Evolutionary conservation across 2,888 invertebrate genomes (phyloP), one percentile per base, ranked within the genome.

Genomic region (Athrips mouffetella): DNA sequence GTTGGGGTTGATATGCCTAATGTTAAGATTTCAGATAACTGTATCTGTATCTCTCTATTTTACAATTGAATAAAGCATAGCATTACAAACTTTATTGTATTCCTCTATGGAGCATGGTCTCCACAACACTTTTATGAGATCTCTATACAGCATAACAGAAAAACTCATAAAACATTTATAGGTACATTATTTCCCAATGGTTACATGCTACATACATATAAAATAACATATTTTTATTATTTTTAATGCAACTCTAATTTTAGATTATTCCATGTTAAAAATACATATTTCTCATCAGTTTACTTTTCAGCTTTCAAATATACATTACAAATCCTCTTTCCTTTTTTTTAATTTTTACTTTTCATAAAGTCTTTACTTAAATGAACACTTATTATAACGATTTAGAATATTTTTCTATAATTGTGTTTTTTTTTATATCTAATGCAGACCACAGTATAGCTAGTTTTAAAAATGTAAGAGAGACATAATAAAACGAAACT

Each of bases 341-440:
- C n/a, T 62, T 62, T 65, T 67, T 68, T 65, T 68, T 66, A 57
- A 49, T 54, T 63, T 71, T 72, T 70, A 54, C 65, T 69, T 75
- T 65, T 75, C 74, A 76, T 83, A 81, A 77, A 82, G 76, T 79
- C 67, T 83, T 77, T 77, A 73, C 69, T 74, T 58, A 69, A 80
- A 80, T 80, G 83, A 87, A 86, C 85, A 86, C 85, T 82, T 85
- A n/a, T n/a, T n/a, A 87, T 57, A 83, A 78, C 80, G 78, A 85
- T 87, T 87, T 87, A 85, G 85, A 86, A 86, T 86, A 84, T 82
- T 57, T 67, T 71, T 70, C 53, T 64, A 62, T 65, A 54, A 51
- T 58, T 55, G n/a, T n/a, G n/a, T n/a, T 45, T 61, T 60, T 58
- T 59, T 57, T 55, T 59, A 67, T 52, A 55, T 56, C 62, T 74